A percentile compares a stretch with the other conserved stretches of the same genome.
Evolutionary conservation across 2,888 invertebrate genomes (phyloP).

Genomic region (Hypomecis atomaria): DNA sequence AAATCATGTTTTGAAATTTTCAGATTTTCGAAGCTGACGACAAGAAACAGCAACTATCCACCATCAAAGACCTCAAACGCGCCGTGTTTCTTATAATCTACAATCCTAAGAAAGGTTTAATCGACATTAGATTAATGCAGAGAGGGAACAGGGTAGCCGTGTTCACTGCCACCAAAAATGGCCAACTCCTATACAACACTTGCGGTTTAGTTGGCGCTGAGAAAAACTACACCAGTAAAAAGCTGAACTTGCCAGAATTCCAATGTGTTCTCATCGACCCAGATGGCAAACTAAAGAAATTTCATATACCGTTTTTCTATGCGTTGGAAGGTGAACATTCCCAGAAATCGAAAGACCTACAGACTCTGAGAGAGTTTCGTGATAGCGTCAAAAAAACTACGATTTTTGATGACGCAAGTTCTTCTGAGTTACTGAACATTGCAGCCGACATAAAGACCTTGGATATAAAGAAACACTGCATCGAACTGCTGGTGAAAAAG

Average conservation of each 20-base stretch:
- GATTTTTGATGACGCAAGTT: conserved; percentile 75
- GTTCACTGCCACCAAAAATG: conserved; percentile 94
- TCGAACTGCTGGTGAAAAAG: conserved; percentile 88
- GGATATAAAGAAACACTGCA: conserved; percentile 88
- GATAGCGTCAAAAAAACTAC: conserved; percentile 86
- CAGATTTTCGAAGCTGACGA: conserved; percentile 77
- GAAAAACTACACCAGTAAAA: conserved; percentile 81
- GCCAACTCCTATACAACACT: conserved; percentile 91
- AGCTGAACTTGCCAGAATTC: conserved; percentile 86
- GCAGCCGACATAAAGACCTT: conserved; percentile 88
- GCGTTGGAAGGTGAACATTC: conserved; percentile 95
- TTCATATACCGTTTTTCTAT: conserved; percentile 95
- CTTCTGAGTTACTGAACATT: conserved; percentile 81
- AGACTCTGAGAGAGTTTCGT: conserved; percentile 91
- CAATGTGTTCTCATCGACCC: conserved; percentile 93
- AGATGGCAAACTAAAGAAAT: conserved; percentile 92
- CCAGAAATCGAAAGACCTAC: conserved; percentile 93
- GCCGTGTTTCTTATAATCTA: conserved; percentile 96
- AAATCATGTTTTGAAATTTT: conserved; percentile 39
- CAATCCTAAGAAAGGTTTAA: conserved; percentile 94
- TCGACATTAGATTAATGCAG: conserved; percentile 97
- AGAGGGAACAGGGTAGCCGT: conserved; percentile 95
- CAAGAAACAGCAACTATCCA: conserved; percentile 72
- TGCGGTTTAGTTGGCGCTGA: conserved; percentile 92
- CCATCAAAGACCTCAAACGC: conserved; percentile 81